phyloP scores from a whole-genome alignment of 2,888 invertebrate genomes.

The Cepaea hortensis region DNA sequence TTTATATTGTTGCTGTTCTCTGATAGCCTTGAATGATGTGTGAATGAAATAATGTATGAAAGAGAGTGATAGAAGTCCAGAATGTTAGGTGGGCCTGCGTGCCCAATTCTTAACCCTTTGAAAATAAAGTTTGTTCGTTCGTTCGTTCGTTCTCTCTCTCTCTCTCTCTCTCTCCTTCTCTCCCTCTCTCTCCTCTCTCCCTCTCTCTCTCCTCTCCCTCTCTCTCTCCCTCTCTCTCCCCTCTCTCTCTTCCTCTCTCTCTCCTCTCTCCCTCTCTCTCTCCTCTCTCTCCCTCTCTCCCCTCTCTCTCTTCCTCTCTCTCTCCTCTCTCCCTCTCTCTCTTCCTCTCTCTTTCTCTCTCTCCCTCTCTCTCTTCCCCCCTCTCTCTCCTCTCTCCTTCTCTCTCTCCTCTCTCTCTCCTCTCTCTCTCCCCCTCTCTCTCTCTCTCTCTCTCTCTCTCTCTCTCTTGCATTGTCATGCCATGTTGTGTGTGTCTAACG shows the following conservation, averaged over 20 bases:
- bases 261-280: neutral
- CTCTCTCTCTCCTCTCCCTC: neutral
- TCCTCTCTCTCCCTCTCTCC: neutral
- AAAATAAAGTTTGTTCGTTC: no score
- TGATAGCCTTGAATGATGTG: no score
- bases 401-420: neutral
- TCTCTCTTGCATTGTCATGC: no score
- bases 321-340: neutral
- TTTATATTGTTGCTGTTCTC: no score
- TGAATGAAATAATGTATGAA: no score
- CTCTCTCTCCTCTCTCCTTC: neutral
- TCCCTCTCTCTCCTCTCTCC: constrained; percentile 4
- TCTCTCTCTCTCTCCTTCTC: constrained; percentile 29
- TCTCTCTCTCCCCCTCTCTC: neutral
- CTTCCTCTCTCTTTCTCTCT: constrained; percentile 4
- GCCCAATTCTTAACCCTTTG: no score
- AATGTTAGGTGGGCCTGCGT: no score
- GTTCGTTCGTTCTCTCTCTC: constrained; percentile 33
- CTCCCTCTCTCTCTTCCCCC: neutral
- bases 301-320: neutral
- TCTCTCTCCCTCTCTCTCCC: constrained; percentile 7
- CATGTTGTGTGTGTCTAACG: no score
- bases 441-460: neutral
- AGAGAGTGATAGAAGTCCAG: no score
- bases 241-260: neutral